These are phyloP conservation scores for Galeopterus variegatus DNA, from an alignment of 2,113 vertebrate genomes.

Conservation along the genomic window DNA sequence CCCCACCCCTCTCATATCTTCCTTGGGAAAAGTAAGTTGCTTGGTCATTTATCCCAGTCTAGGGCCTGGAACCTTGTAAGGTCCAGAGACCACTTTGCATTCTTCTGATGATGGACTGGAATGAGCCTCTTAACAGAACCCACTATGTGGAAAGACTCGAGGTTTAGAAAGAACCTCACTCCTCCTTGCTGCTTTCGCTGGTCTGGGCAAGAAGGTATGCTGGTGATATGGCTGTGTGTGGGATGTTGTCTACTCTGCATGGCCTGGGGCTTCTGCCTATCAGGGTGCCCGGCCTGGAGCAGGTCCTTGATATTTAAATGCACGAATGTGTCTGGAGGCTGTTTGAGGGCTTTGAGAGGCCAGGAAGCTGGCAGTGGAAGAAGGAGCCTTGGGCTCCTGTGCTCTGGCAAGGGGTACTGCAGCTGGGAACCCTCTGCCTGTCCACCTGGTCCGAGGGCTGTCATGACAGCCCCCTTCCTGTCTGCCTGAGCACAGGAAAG, in stretches of 20 bases:
- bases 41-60: background rate
- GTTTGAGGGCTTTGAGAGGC: slow-evolving; percentile 8
- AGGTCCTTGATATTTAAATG: background rate
- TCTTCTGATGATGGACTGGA: background rate
- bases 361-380: background rate
- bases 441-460: background rate
- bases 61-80: background rate
- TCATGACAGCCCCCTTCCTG: background rate
- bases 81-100: background rate
- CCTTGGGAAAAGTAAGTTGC: background rate
- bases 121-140: background rate
- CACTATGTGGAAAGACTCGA: background rate
- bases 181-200: background rate
- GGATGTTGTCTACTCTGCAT: background rate
- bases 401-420: background rate
- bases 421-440: background rate
- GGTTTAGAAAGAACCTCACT: background rate
- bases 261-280: background rate
- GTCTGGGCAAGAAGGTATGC: background rate
- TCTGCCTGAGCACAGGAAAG: background rate
- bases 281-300: background rate
- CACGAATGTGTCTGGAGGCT: background rate
- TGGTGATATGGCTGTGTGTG: background rate
- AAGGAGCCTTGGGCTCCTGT: background rate
- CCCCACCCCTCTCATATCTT: background rate